phyloP scores from a whole-genome alignment of 2,797 vertebrate species.

The Mycteria americana region DNA sequence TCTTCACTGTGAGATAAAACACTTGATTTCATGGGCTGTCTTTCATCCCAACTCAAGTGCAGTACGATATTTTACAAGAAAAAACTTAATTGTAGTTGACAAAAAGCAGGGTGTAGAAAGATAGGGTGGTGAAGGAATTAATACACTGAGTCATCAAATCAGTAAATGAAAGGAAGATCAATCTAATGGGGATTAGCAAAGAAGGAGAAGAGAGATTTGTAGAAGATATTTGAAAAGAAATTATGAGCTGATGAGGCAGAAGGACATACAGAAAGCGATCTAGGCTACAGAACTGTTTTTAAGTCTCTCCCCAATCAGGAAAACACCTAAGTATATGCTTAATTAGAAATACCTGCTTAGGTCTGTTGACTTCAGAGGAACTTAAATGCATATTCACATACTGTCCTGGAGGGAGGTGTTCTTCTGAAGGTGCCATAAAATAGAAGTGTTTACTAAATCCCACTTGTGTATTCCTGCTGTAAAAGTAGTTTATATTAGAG shows the following conservation, averaged over 20 bases:
- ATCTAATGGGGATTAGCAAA: not conserved
- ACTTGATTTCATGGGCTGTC: not conserved
- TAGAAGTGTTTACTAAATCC: not conserved
- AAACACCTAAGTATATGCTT: not conserved
- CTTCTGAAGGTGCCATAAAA: not conserved
- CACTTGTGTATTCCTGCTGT: not conserved
- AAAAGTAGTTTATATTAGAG: constrained; percentile 30
- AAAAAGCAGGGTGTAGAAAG: not conserved
- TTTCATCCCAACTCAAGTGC: not conserved
- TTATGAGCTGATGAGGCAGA: not conserved
- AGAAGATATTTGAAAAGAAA: not conserved
- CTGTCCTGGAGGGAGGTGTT: not conserved
- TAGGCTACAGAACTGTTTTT: not conserved
- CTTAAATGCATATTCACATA: not conserved
- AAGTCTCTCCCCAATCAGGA: not conserved
- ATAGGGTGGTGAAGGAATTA: not conserved
- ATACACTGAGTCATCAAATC: not conserved
- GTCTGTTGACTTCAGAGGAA: not conserved
- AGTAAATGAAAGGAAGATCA: constrained; percentile 12
- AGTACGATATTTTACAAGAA: not conserved
- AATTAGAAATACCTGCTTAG: not conserved
- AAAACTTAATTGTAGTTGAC: not conserved
- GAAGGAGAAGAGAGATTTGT: not conserved
- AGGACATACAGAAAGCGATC: not conserved
- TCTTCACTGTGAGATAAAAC: constrained; percentile 1